These are phyloP conservation scores for Euborellia annulipes DNA, from an alignment of 1,140 invertebrate species.

Conservation along the genomic window DNA sequence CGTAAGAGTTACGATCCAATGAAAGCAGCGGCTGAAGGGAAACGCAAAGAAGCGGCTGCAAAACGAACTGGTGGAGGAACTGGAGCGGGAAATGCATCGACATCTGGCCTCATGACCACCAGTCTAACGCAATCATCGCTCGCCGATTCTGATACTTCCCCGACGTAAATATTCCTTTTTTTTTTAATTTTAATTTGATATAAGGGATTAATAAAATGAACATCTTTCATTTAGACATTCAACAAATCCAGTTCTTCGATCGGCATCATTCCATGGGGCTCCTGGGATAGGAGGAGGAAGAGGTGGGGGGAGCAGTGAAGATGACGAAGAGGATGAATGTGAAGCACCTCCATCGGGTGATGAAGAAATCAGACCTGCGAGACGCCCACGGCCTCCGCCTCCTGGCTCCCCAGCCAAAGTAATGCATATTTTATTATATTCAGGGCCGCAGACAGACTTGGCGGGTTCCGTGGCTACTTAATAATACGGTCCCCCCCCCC, in stretches of 20 bases:
- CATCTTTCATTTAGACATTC: too few relatives aligned
- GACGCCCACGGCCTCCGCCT: too few relatives aligned
- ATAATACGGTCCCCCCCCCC: too few relatives aligned
- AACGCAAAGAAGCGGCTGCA: conserved; percentile 33
- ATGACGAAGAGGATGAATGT: conserved; percentile 17
- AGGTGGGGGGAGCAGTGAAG: conserved; percentile 20
- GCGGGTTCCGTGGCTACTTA: too few relatives aligned
- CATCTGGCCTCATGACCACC: conserved; percentile 5
- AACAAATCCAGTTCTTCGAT: conserved; percentile 29
- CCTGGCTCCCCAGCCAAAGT: too few relatives aligned
- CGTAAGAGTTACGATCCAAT: conserved; percentile 81
- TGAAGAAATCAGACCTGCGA: too few relatives aligned
- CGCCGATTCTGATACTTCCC: conserved; percentile 13
- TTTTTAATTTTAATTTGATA: too few relatives aligned
- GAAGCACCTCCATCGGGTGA: conserved; percentile 21
- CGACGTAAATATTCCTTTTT: too few relatives aligned
- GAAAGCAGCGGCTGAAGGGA: conserved; percentile 69
- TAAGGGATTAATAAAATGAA: conserved; percentile 22
- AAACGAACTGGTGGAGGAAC: conserved; percentile 21
- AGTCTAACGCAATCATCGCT: conserved; percentile 25
- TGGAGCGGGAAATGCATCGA: conserved; percentile 4
- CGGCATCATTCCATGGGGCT: conserved; percentile 37
- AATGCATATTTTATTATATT: too few relatives aligned
- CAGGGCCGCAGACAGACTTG: too few relatives aligned
- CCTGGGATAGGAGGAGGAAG: conserved; percentile 23